phyloP scores from a whole-genome alignment of 2,797 vertebrate genomes.

The Antennarius maculatus region DNA sequence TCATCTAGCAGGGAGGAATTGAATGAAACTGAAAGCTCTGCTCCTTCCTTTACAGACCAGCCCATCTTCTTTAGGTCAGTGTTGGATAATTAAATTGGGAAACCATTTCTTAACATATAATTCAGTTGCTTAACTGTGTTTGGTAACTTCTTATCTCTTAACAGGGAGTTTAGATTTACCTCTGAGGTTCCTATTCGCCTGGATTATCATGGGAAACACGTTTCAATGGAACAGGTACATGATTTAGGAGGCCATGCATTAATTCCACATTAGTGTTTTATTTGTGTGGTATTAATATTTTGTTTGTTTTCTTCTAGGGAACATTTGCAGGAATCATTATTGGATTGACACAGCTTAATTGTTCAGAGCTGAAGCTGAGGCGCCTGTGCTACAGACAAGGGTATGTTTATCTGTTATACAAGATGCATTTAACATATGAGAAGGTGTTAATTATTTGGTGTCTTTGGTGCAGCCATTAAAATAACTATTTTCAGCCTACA shows the following conservation, averaged over 20 bases:
- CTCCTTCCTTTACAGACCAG: constrained; percentile 87
- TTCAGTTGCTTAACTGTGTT: constrained; percentile 2
- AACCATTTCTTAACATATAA: background rate
- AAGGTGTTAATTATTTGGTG: background rate
- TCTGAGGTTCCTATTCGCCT: constrained; percentile 97
- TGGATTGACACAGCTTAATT: constrained; percentile 95
- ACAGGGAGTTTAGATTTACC: constrained; percentile 97
- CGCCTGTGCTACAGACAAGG: constrained; percentile 95
- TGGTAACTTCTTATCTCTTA: background rate
- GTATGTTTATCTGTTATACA: constrained; percentile 70
- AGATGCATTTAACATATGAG: background rate
- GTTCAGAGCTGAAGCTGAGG: constrained; percentile 95
- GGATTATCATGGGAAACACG: constrained; percentile 98
- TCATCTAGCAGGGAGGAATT: constrained; percentile 65
- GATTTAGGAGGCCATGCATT: background rate
- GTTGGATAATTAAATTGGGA: background rate
- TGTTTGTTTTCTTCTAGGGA: constrained; percentile 80
- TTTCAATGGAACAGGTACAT: constrained; percentile 96
- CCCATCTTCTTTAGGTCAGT: constrained; percentile 95
- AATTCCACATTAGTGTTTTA: background rate
- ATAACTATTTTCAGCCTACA: background rate
- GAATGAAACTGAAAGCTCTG: constrained; percentile 69
- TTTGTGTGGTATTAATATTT: constrained; percentile 2
- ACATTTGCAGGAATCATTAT: constrained; percentile 97
- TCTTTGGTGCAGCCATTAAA: background rate